These are phyloP conservation scores for Adela reaumurella DNA, from an alignment of 2,888 invertebrate species.

Conservation along the genomic window DNA sequence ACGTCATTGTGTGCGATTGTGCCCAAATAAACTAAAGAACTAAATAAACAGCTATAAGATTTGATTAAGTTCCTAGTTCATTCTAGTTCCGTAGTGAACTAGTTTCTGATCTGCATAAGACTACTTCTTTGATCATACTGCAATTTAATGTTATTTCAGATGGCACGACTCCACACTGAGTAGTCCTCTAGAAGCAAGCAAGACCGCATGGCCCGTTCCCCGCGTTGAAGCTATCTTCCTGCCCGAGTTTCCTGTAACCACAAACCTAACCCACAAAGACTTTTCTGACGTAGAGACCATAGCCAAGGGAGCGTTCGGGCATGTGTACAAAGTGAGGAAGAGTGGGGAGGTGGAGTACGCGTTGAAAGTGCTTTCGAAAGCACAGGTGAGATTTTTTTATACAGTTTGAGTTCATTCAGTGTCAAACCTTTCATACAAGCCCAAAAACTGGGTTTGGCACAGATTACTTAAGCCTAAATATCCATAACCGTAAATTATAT, in stretches of 20 bases:
- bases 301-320: constrained; percentile 88
- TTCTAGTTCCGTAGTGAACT: no score
- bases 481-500: no score
- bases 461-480: no score
- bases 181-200: constrained; percentile 55
- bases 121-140: no score
- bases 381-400: constrained; percentile 52
- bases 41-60: no score
- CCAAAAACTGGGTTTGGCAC: no score
- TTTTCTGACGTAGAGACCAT: constrained; percentile 69
- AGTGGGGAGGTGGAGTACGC: constrained; percentile 69
- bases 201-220: constrained; percentile 81
- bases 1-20: no score
- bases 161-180: constrained; percentile 64
- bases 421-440: no score
- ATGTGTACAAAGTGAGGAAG: constrained; percentile 77
- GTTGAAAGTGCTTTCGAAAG: constrained; percentile 79
- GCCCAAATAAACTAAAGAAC: no score
- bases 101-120: no score
- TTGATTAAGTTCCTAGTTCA: no score
- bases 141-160: constrained; percentile 46
- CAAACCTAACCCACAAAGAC: constrained; percentile 54
- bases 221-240: constrained; percentile 80
- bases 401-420: no score
- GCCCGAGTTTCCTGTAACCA: constrained; percentile 79